Percentiles rank a stretch among this genome's conserved stretches.
Conservation (phyloP, 2,797 vertebrate species). For the Periparus ater region DNA sequence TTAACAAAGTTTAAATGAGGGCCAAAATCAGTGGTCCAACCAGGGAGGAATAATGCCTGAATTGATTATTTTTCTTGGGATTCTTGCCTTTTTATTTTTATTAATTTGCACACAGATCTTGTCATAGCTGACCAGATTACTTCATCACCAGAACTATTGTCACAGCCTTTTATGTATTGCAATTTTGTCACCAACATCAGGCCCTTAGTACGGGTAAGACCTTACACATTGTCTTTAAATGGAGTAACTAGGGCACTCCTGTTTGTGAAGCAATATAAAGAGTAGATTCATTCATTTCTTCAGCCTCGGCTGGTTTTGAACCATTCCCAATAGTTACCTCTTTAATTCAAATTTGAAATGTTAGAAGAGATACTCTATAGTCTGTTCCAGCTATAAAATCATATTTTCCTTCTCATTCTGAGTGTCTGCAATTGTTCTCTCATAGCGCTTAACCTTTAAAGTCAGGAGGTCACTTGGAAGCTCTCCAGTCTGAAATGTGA, state of each 20-base stretch:
- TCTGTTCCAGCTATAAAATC: slow-evolving; percentile 58
- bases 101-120: background rate
- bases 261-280: background rate
- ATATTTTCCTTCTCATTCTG: slow-evolving; percentile 52
- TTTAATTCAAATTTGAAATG: slow-evolving; percentile 62
- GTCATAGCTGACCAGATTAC: background rate
- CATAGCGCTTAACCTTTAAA: slow-evolving; percentile 42
- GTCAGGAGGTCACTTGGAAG: slow-evolving; percentile 67
- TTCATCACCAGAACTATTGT: background rate
- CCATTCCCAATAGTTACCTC: background rate
- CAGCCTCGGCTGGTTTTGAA: background rate
- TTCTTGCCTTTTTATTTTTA: background rate
- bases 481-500: slow-evolving; percentile 69
- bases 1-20: background rate
- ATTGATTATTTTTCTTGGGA: background rate
- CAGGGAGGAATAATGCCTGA: background rate
- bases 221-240: background rate
- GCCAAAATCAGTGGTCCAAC: background rate
- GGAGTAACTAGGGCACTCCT: background rate
- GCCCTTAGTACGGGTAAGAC: background rate
- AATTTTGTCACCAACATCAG: background rate
- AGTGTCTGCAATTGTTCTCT: slow-evolving; percentile 58
- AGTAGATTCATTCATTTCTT: slow-evolving; percentile 31
- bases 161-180: background rate
- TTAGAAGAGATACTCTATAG: slow-evolving; percentile 50